Evolutionary conservation across 2,797 vertebrate genomes (phyloP).

Genomic region (Caiman crocodilus): DNA sequence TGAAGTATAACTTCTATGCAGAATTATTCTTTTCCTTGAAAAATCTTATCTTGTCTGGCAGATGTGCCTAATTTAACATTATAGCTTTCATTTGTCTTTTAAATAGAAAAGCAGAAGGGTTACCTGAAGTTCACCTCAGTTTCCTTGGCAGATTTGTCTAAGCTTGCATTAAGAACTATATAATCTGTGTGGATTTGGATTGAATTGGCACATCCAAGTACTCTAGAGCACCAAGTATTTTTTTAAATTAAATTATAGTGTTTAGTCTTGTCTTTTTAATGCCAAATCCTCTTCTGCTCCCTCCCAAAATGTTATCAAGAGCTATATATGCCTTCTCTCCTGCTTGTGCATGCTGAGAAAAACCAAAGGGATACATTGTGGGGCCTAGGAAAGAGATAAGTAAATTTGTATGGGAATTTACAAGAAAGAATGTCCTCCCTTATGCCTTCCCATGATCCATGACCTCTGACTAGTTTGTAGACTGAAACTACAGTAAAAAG

Average conservation of each 20-base stretch:
- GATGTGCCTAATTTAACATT: neutral
- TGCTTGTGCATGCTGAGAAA: neutral
- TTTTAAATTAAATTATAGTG: neutral
- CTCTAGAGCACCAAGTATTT: neutral
- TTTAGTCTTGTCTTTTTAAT: neutral
- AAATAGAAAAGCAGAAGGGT: neutral
- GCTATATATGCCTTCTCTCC: neutral
- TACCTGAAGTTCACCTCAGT: neutral
- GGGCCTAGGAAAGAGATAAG: neutral
- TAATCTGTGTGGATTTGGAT: neutral
- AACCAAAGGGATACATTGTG: neutral
- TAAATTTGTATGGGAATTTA: neutral
- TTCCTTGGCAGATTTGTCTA: neutral
- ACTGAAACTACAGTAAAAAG: neutral
- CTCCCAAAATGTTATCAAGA: neutral
- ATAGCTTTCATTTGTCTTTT: neutral
- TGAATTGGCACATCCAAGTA: neutral
- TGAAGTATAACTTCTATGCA: neutral
- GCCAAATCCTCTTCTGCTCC: neutral
- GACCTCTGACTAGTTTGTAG: neutral
- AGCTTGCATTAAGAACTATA: neutral
- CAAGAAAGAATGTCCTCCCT: neutral
- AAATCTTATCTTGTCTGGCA: fast-evolving
- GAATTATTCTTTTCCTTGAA: neutral
- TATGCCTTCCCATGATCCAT: neutral